Evolutionary conservation across 1,140 invertebrate species (phyloP).

Genomic region (Bursaphelenchus mucronatus): DNA sequence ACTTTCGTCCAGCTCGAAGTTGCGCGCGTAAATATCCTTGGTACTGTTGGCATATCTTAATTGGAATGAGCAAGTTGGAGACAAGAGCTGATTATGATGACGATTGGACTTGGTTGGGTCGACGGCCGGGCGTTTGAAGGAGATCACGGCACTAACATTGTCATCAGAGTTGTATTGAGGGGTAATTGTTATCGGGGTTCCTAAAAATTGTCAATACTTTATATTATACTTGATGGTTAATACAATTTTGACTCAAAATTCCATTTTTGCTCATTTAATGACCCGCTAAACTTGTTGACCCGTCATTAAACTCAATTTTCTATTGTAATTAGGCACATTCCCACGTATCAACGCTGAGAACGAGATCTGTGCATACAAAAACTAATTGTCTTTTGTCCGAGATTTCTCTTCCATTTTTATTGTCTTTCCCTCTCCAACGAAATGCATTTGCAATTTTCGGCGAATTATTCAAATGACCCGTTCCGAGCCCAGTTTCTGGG

Average conservation of each 20-base stretch:
- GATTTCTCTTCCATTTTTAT: too few relatives aligned
- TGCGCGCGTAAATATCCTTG: not conserved
- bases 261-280: conserved; percentile 8
- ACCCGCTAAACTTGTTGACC: conserved; percentile 3
- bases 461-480: too few relatives aligned
- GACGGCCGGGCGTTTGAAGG: not conserved
- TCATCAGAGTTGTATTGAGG: conserved; percentile 42
- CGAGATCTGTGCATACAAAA: too few relatives aligned
- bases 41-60: conserved; percentile 1
- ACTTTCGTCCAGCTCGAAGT: conserved; percentile 35
- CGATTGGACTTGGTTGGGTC: conserved; percentile 2
- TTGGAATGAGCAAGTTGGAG: conserved; percentile 11
- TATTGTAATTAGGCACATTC: too few relatives aligned
- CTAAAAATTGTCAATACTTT: conserved; percentile 15
- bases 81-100: not conserved
- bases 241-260: not conserved
- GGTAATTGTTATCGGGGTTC: conserved; percentile 18
- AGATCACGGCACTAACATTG: conserved; percentile 41
- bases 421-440: too few relatives aligned
- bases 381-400: too few relatives aligned
- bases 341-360: too few relatives aligned
- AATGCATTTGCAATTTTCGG: too few relatives aligned
- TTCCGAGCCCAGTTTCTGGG: too few relatives aligned
- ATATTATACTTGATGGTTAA: conserved; percentile 9
- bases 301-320: conserved; percentile 3